Evolutionary conservation across 2,888 invertebrate species (phyloP).

Genomic region (Lithosia quadra): DNA sequence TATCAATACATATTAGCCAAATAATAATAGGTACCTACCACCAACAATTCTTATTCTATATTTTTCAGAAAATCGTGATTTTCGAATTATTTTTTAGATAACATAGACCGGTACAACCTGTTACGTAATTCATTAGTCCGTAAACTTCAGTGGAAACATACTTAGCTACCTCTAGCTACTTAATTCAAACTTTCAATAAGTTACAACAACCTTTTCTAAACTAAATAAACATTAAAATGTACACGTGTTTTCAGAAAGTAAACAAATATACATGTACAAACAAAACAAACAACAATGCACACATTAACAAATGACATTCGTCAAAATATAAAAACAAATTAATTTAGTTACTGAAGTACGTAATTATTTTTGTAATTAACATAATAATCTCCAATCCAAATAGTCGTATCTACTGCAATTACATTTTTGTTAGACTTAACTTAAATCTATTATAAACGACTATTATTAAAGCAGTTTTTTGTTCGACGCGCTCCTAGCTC

Average conservation of each 20-base stretch:
- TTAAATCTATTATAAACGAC: no score
- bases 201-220: neutral
- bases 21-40: no score
- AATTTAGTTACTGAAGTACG: neutral
- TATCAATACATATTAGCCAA: neutral
- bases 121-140: constrained; percentile 12
- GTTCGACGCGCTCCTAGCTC: neutral
- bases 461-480: neutral
- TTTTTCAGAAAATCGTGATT: neutral
- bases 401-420: constrained; percentile 5
- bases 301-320: constrained; percentile 3
- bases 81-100: neutral
- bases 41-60: neutral
- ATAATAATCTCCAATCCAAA: neutral
- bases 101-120: neutral
- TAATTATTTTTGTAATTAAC: constrained; percentile 9
- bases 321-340: constrained; percentile 12
- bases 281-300: constrained; percentile 12
- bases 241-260: constrained; percentile 35
- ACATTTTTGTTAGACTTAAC: constrained; percentile 8
- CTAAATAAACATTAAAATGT: neutral
- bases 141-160: neutral
- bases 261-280: constrained; percentile 23
- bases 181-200: neutral
- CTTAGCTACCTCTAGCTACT: no score